Percentiles rank a stretch among this genome's conserved stretches.
Conservation (phyloP, 2,797 vertebrate genomes). For the Sebastes diploproa region DNA sequence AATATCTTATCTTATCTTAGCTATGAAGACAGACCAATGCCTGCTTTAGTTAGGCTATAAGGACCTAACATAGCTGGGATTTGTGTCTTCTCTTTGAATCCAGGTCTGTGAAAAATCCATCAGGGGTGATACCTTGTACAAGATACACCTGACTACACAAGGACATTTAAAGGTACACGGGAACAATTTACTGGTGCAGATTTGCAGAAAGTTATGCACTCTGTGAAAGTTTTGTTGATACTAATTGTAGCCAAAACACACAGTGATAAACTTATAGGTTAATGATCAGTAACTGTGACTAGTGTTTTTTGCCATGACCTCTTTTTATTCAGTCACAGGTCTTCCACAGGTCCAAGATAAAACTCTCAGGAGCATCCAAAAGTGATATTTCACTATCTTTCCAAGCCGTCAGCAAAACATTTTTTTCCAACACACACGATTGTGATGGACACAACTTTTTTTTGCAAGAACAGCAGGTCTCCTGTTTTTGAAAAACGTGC, state of each 20-base stretch:
- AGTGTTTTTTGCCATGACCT: neutral
- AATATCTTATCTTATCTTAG: too few species aligned
- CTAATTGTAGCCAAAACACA: neutral
- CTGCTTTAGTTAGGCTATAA: neutral
- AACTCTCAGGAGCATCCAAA: neutral
- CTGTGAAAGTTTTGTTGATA: neutral
- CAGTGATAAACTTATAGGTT: rapidly evolving
- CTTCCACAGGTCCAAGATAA: neutral
- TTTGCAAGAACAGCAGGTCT: neutral
- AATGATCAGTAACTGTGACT: neutral
- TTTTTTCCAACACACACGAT: neutral
- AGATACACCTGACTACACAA: conserved; percentile 81
- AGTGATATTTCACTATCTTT: conserved; percentile 12
- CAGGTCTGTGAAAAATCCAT: conserved; percentile 83
- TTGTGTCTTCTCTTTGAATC: conserved; percentile 5
- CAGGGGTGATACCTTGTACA: conserved; percentile 78
- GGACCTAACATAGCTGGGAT: neutral
- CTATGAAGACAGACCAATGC: too few species aligned
- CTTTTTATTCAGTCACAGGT: neutral
- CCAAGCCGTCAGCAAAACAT: neutral
- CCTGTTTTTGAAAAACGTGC: neutral
- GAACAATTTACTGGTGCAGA: neutral
- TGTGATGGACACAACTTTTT: neutral
- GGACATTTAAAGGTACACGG: conserved; percentile 82
- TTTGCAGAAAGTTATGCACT: neutral